These are phyloP conservation scores for Apis mellifera DNA, from an alignment of 1,140 invertebrate genomes.

Conservation along the genomic window DNA sequence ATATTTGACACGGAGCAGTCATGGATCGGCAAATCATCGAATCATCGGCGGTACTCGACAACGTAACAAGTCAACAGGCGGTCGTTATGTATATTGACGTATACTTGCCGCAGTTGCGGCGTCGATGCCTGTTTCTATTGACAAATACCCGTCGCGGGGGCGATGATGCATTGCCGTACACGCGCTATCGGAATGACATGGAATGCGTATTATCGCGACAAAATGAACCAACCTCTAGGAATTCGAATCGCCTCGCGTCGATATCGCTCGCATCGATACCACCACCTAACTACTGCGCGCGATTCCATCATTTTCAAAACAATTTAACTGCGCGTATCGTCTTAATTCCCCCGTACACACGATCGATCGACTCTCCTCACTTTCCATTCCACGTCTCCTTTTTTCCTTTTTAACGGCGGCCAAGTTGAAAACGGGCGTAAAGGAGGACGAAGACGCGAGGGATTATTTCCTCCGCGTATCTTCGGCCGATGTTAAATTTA, in stretches of 20 bases:
- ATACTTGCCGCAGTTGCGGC: constrained; percentile 73
- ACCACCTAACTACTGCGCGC: neutral
- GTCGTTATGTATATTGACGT: constrained; percentile 76
- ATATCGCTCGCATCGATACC: constrained; percentile 5
- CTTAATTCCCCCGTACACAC: neutral
- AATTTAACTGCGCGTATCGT: neutral
- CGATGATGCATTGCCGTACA: constrained; percentile 72
- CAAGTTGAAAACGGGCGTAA: neutral
- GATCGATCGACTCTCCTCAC: neutral
- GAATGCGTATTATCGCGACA: constrained; percentile 67
- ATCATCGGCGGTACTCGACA: constrained; percentile 77
- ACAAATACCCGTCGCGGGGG: constrained; percentile 74
- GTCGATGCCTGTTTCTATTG: constrained; percentile 76
- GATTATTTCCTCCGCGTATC: neutral
- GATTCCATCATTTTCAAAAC: neutral
- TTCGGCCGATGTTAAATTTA: neutral
- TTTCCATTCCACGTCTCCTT: neutral
- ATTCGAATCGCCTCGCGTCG: constrained; percentile 51
- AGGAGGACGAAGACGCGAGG: no score
- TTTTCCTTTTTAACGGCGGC: neutral
- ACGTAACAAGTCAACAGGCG: constrained; percentile 80
- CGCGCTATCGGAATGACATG: constrained; percentile 60
- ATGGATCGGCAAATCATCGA: constrained; percentile 80
- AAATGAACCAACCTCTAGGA: constrained; percentile 62
- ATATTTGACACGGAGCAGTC: constrained; percentile 77